phyloP scores from a whole-genome alignment of 2,797 vertebrate species.

The Tadarida brasiliensis region DNA sequence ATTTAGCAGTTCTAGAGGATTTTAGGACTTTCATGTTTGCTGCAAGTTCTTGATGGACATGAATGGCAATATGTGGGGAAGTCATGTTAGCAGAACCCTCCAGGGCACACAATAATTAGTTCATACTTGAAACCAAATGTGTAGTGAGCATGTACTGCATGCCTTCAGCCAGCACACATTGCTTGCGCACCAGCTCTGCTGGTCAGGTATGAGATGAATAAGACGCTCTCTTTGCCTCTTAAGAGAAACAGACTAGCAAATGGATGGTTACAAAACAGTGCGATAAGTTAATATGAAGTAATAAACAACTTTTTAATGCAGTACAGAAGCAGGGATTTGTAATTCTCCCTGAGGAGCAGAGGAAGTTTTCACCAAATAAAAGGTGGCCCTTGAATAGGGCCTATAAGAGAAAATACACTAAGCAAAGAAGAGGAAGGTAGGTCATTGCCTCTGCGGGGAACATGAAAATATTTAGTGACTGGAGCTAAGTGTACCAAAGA shows the following conservation, averaged over 20 bases:
- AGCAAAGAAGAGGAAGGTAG: conserved; percentile 17
- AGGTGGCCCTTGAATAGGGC: background rate
- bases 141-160: background rate
- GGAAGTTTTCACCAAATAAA: background rate
- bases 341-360: background rate
- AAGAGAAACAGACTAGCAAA: background rate
- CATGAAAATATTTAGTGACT: background rate
- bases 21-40: background rate
- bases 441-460: background rate
- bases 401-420: background rate
- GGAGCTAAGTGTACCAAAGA: background rate
- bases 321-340: background rate
- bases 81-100: background rate
- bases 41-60: background rate
- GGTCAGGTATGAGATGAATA: background rate
- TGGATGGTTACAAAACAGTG: background rate
- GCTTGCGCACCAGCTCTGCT: background rate
- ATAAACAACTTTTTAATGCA: background rate
- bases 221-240: background rate
- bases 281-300: background rate
- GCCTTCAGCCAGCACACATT: background rate
- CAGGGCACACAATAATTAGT: background rate
- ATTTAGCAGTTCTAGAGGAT: background rate
- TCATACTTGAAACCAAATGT: background rate
- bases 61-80: background rate